Evolutionary conservation across 2,888 invertebrate genomes (phyloP).

Genomic region (Pachydiplax longipennis): DNA sequence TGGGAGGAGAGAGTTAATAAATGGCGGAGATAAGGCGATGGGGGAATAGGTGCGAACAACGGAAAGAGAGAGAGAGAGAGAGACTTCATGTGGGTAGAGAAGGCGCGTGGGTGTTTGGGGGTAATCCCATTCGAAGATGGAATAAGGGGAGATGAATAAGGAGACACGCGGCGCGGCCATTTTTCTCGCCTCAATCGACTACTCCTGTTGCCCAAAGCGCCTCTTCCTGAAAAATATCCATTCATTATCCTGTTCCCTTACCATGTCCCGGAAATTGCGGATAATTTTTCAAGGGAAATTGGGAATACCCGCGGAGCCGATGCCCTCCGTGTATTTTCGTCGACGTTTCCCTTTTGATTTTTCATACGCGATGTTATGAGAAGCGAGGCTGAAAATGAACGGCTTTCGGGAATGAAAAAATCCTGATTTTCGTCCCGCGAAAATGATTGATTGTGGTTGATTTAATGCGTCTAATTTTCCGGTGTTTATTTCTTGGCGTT

Average conservation of each 20-base stretch:
- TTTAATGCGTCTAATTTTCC: too few species aligned
- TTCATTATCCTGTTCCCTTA: background rate
- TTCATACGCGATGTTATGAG: too few species aligned
- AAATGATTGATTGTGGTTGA: too few species aligned
- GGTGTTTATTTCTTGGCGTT: too few species aligned
- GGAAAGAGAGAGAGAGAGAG: background rate
- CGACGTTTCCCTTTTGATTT: too few species aligned
- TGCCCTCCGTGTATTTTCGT: background rate
- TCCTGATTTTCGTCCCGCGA: too few species aligned
- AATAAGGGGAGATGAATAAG: background rate
- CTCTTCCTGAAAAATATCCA: background rate
- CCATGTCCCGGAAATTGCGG: background rate
- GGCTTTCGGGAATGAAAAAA: too few species aligned
- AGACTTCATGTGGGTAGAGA: too few species aligned
- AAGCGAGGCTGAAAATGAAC: too few species aligned
- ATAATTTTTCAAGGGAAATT: background rate
- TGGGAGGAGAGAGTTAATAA: background rate
- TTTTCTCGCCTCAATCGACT: background rate
- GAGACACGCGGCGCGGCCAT: background rate
- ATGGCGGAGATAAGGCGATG: background rate
- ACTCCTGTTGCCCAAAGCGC: background rate
- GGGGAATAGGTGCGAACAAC: background rate
- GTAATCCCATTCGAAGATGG: background rate
- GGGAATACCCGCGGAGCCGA: background rate
- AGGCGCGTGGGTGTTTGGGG: background rate